Evolutionary conservation across 2,113 vertebrate genomes (phyloP).

Genomic region (Balaenoptera acutorostrata): DNA sequence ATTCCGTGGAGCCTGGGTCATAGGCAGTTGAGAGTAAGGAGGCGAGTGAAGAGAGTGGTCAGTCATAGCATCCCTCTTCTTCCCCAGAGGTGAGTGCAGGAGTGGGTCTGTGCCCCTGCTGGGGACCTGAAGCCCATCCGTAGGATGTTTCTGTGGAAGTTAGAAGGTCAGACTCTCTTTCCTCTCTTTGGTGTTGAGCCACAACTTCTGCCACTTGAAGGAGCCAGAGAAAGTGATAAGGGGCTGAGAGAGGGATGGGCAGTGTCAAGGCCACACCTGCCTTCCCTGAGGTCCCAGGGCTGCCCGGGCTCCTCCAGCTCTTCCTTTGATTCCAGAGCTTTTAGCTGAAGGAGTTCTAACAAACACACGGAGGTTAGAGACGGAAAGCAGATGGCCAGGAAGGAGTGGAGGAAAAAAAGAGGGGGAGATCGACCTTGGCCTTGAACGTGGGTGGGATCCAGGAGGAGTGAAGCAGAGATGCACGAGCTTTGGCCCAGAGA

Average conservation of each 20-base stretch:
- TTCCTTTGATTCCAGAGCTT: background rate
- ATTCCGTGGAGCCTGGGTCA: background rate
- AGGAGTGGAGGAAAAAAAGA: background rate
- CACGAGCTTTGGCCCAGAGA: background rate
- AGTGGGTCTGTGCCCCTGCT: accelerated
- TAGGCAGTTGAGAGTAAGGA: background rate
- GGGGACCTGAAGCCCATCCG: accelerated
- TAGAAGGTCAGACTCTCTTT: background rate
- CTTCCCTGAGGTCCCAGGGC: too few species aligned
- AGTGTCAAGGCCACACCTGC: accelerated
- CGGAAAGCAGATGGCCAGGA: background rate
- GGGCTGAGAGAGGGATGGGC: background rate
- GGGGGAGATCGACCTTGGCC: background rate
- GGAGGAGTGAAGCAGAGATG: background rate
- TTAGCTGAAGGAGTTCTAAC: background rate
- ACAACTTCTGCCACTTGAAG: background rate
- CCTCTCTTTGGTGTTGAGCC: background rate
- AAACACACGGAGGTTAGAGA: too few species aligned
- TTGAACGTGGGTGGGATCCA: background rate
- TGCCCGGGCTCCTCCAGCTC: background rate
- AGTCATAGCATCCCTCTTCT: background rate
- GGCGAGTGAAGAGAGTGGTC: background rate
- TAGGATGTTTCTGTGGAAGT: background rate
- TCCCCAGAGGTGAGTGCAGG: background rate
- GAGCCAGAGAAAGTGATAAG: background rate